A percentile compares a stretch with the other conserved stretches of the same genome.
These are phyloP conservation scores for Drosophila jambulina DNA, from an alignment of 1,140 invertebrate genomes.

Conservation along the genomic window DNA sequence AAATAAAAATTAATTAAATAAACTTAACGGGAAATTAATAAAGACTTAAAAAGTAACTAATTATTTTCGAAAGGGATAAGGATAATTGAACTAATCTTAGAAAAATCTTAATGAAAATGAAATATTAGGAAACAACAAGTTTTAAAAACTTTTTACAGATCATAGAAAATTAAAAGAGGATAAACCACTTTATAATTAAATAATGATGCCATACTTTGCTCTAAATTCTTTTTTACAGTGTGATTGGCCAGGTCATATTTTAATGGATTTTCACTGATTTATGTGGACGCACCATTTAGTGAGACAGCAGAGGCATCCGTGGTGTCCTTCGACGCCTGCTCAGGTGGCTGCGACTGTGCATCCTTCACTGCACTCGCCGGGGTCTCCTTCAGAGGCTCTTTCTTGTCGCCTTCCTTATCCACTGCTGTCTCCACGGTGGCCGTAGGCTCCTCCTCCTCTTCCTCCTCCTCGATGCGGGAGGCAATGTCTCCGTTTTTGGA, in stretches of 20 bases:
- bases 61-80: too few species aligned
- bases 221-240: not conserved
- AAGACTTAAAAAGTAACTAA: not conserved
- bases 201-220: not conserved
- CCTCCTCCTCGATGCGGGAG: slow-evolving; percentile 70
- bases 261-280: slow-evolving; percentile 51
- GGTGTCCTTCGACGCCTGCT: slow-evolving; percentile 35
- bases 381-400: slow-evolving; percentile 13
- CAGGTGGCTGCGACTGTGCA: slow-evolving; percentile 8
- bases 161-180: not conserved
- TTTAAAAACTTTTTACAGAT: too few species aligned
- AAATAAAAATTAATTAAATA: slow-evolving; percentile 1
- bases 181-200: not conserved
- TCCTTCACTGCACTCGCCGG: slow-evolving; percentile 10
- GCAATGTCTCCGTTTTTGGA: slow-evolving; percentile 76
- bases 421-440: not conserved
- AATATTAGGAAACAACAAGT: too few species aligned
- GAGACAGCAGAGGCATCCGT: slow-evolving; percentile 36
- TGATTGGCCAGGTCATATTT: slow-evolving; percentile 25
- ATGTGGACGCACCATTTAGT: slow-evolving; percentile 53
- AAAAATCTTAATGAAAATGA: too few species aligned
- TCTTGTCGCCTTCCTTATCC: slow-evolving; percentile 8
- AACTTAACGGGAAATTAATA: not conserved
- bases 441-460: slow-evolving; percentile 55
- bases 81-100: too few species aligned